phyloP scores from a whole-genome alignment of 2,113 vertebrate genomes.

The Hemichromis elongatus region DNA sequence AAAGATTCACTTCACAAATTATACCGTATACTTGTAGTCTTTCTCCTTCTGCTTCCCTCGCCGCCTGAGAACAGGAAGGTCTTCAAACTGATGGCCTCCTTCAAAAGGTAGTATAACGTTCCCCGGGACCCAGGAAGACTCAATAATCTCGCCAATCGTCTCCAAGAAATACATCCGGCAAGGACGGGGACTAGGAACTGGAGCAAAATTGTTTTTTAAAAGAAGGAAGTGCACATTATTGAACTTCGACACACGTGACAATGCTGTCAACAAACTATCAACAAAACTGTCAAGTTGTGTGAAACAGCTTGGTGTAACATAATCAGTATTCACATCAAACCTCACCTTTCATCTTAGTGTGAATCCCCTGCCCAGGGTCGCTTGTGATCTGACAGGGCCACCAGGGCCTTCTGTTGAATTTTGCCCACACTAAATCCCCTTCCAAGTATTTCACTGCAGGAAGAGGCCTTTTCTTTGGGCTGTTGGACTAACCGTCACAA shows the following conservation, averaged over 20 bases:
- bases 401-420: conserved; percentile 95
- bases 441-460: conserved; percentile 81
- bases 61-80: conserved; percentile 84
- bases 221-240: neutral
- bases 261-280: neutral
- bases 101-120: conserved; percentile 86
- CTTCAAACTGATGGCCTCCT: conserved; percentile 90
- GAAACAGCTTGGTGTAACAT: neutral
- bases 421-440: conserved; percentile 96
- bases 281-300: neutral
- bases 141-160: conserved; percentile 85
- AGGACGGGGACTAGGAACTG: conserved; percentile 80
- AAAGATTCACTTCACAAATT: neutral
- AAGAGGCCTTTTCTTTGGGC: conserved; percentile 82
- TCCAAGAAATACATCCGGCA: conserved; percentile 91
- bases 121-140: conserved; percentile 87
- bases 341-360: conserved; percentile 95
- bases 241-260: neutral
- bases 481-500: conserved; percentile 76
- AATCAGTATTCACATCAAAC: neutral
- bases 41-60: conserved; percentile 92
- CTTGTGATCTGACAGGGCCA: conserved; percentile 90
- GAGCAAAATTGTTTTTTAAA: neutral
- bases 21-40: conserved; percentile 89
- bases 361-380: conserved; percentile 79